phyloP scores from a whole-genome alignment of 2,113 vertebrate genomes.

The Thamnophis sirtalis region DNA sequence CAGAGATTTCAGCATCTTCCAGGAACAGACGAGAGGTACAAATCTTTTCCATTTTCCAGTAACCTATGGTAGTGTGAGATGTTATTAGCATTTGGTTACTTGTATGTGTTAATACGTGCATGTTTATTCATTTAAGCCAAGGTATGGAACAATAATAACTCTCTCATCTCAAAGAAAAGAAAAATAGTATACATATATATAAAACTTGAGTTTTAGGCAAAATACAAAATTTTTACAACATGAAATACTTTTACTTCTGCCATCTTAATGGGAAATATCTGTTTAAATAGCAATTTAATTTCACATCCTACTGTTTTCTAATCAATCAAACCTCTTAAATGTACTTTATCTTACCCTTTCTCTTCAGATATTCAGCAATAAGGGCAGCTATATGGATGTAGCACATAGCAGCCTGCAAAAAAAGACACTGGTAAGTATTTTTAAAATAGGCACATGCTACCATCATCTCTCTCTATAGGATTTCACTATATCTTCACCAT shows the following conservation, averaged over 20 bases:
- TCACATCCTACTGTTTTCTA: background rate
- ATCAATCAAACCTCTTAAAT: background rate
- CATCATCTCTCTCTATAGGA: background rate
- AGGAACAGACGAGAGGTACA: slow-evolving; percentile 83
- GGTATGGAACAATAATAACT: slow-evolving; percentile 29
- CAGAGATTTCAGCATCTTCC: slow-evolving; percentile 88
- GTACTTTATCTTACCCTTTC: slow-evolving; percentile 80
- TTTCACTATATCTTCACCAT: background rate
- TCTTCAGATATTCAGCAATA: slow-evolving; percentile 94
- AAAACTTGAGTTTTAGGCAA: slow-evolving; percentile 35
- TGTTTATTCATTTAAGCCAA: slow-evolving; percentile 53
- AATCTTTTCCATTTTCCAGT: slow-evolving; percentile 98
- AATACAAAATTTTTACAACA: background rate
- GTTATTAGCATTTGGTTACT: slow-evolving; percentile 66
- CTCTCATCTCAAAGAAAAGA: slow-evolving; percentile 34
- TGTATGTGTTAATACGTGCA: slow-evolving; percentile 70
- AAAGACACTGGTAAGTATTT: background rate
- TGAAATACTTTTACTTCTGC: background rate
- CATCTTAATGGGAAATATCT: slow-evolving; percentile 15
- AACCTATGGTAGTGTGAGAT: slow-evolving; percentile 88
- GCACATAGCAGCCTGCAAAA: slow-evolving; percentile 91
- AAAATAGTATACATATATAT: slow-evolving; percentile 16
- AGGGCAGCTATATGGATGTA: slow-evolving; percentile 97
- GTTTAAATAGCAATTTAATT: slow-evolving; percentile 29
- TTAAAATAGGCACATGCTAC: background rate